Percentiles rank a stretch among this genome's conserved stretches.
These are phyloP conservation scores for Eira barbara DNA, from an alignment of 2,113 vertebrate genomes.

Conservation along the genomic window DNA sequence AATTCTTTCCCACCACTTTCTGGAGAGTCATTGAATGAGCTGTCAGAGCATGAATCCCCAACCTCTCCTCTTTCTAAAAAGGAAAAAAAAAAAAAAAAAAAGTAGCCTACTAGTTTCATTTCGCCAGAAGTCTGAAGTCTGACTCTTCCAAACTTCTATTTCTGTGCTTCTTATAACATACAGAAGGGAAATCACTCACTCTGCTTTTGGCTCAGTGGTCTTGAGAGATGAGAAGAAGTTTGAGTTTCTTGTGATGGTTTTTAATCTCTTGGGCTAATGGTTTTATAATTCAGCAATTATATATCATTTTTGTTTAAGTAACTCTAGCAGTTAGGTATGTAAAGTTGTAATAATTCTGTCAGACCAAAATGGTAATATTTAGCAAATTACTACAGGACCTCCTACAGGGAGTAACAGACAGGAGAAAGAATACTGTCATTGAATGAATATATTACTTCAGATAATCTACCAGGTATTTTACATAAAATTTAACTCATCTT, in stretches of 20 bases:
- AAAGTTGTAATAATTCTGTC: conserved; percentile 56
- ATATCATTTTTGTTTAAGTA: conserved; percentile 47
- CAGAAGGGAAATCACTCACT: conserved; percentile 59
- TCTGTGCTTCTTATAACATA: conserved; percentile 61
- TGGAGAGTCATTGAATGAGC: conserved; percentile 73
- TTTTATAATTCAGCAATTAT: conserved; percentile 63
- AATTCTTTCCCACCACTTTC: conserved; percentile 76
- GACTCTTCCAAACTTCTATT: conserved; percentile 50
- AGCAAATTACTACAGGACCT: conserved; percentile 26
- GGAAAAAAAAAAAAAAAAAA: conserved; percentile 1
- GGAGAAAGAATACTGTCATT: neutral
- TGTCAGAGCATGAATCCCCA: conserved; percentile 71
- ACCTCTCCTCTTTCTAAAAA: conserved; percentile 51
- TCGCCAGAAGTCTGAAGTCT: conserved; percentile 45
- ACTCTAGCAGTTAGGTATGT: neutral
- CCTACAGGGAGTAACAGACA: neutral
- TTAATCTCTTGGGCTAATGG: conserved; percentile 42
- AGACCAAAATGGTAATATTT: conserved; percentile 49
- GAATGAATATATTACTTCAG: neutral
- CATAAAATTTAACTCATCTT: neutral
- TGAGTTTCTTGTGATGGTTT: conserved; percentile 38
- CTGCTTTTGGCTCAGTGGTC: conserved; percentile 23
- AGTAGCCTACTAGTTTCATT: conserved; percentile 54
- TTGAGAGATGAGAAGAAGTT: conserved; percentile 41
- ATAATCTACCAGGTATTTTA: neutral